These are phyloP conservation scores for Plodia interpunctella DNA, from an alignment of 1,140 invertebrate species.

Conservation along the genomic window DNA sequence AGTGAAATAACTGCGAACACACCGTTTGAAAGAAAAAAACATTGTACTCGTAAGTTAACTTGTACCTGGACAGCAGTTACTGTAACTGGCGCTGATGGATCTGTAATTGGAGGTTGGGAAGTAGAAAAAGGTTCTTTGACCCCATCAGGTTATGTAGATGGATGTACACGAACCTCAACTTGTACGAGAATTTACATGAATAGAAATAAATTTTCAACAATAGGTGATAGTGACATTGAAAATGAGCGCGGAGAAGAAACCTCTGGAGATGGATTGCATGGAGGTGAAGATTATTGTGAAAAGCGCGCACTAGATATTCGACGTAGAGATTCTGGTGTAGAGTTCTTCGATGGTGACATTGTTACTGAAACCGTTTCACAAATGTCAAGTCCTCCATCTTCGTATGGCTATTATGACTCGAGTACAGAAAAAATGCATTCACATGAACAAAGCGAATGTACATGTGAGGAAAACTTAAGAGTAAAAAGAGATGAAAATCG, in stretches of 20 bases:
- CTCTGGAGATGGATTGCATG: slow-evolving; percentile 15
- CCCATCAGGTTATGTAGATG: slow-evolving; percentile 61
- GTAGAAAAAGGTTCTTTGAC: slow-evolving; percentile 40
- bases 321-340: slow-evolving; percentile 30
- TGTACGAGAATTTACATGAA: slow-evolving; percentile 58
- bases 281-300: slow-evolving; percentile 66
- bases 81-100: slow-evolving; percentile 34
- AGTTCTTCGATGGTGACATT: background rate
- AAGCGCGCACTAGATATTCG: slow-evolving; percentile 47
- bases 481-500: slow-evolving; percentile 28
- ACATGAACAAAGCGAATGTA: slow-evolving; percentile 15
- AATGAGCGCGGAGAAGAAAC: slow-evolving; percentile 11
- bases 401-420: background rate
- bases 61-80: slow-evolving; percentile 61
- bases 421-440: background rate
- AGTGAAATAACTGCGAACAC: slow-evolving; percentile 46
- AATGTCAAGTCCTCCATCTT: background rate
- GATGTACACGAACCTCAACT: slow-evolving; percentile 60
- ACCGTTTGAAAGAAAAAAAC: slow-evolving; percentile 45
- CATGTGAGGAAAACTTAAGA: slow-evolving; percentile 25
- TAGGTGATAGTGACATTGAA: slow-evolving; percentile 14
- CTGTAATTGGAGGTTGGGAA: slow-evolving; percentile 23
- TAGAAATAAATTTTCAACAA: slow-evolving; percentile 48
- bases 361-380: background rate
- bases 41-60: slow-evolving; percentile 61